Conservation (phyloP, 2,888 invertebrate species). For the Hirtodrosophila trivittata region DNA sequence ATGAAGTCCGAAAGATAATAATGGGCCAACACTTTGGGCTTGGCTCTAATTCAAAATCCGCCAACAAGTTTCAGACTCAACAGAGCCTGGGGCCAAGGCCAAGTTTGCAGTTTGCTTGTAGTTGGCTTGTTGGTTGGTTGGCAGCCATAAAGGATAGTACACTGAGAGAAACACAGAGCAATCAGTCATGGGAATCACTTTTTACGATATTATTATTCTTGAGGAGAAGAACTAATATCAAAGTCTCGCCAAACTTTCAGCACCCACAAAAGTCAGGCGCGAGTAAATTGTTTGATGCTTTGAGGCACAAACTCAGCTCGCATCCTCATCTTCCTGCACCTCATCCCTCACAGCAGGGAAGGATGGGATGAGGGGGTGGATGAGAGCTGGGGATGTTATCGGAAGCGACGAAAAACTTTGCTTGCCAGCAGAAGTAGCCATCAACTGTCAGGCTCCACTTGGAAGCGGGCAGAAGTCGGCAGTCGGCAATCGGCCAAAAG, state of each 20-base stretch:
- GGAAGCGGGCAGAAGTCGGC: conserved; percentile 31
- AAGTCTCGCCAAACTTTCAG: conserved; percentile 51
- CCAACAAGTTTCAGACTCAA: conserved; percentile 43
- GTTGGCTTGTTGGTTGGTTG: conserved; percentile 24
- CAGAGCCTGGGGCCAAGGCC: conserved; percentile 40
- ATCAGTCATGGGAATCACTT: conserved; percentile 56
- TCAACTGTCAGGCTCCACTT: conserved; percentile 52
- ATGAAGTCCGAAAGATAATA: conserved; percentile 83
- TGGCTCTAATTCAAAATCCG: conserved; percentile 80
- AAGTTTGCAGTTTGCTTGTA: conserved; percentile 46
- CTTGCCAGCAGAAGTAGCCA: conserved; percentile 47
- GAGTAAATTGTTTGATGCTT: conserved; percentile 68
- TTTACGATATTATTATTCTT: conserved; percentile 45
- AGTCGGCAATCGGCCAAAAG: conserved; percentile 49
- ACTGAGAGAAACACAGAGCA: conserved; percentile 47
- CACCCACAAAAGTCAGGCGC: conserved; percentile 43
- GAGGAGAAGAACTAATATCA: conserved; percentile 46
- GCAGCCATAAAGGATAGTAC: conserved; percentile 19
- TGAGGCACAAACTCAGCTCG: conserved; percentile 36
- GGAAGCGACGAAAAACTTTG: conserved; percentile 71
- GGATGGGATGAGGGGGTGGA: no score
- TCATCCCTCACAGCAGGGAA: conserved; percentile 11
- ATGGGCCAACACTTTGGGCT: conserved; percentile 83
- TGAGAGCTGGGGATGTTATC: conserved; percentile 28
- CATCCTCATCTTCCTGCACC: conserved; percentile 23